Conservation (phyloP, 2,797 vertebrate species). For the Oreochromis mossambicus region DNA sequence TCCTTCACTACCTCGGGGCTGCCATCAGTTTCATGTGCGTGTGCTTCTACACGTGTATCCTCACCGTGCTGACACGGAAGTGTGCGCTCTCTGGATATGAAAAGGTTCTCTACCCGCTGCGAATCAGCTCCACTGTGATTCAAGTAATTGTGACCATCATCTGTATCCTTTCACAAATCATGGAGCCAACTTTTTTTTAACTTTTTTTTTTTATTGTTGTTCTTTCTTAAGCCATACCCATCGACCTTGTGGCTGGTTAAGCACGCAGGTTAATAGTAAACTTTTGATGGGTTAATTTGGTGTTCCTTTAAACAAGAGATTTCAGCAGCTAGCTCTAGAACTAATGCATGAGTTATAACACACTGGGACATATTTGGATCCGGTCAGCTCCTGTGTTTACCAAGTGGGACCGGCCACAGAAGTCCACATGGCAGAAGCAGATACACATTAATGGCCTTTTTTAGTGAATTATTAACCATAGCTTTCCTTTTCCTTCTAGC, state of each 20-base stretch:
- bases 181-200: background rate
- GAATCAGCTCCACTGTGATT: slow-evolving; percentile 44
- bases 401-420: slow-evolving; percentile 46
- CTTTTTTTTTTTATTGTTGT: background rate
- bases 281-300: background rate
- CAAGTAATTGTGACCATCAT: slow-evolving; percentile 68
- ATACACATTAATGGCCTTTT: background rate
- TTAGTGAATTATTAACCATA: background rate
- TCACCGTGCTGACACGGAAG: slow-evolving; percentile 68
- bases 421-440: background rate
- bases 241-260: background rate
- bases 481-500: background rate
- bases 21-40: slow-evolving; percentile 72
- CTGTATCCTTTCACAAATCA: slow-evolving; percentile 75
- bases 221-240: background rate
- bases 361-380: background rate
- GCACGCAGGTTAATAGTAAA: background rate
- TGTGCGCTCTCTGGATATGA: slow-evolving; percentile 72
- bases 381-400: slow-evolving; percentile 36
- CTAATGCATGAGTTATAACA: background rate
- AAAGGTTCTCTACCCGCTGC: slow-evolving; percentile 64
- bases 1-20: slow-evolving; percentile 76
- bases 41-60: slow-evolving; percentile 75
- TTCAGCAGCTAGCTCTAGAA: background rate
- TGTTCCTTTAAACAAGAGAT: background rate